Evolutionary conservation across 2,113 vertebrate species (phyloP), one percentile per base, ranked within the genome.

Genomic region (Sebastes fasciatus): DNA sequence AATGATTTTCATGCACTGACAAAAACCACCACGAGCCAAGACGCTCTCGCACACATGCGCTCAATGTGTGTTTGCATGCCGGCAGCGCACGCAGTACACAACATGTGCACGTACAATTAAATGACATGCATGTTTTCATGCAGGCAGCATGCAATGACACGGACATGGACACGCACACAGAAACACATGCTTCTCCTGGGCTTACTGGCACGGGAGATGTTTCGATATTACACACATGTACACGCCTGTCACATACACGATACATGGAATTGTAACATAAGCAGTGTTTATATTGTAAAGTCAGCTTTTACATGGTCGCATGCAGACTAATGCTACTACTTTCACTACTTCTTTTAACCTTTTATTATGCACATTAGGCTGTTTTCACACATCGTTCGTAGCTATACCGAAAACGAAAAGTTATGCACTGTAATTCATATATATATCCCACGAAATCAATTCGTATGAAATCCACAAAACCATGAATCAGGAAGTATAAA

Each of bases 1-100:
- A 93, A 93, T 93, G 67, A 93, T 91, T 91, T 85, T 83, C 84
- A 88, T 88, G 88, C 87, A 49, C 72, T 79, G 73, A 87, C 83
- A 89, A 91, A 34, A 91, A 80, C 65, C 73, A 77, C 74, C 54
- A 74, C 8, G 8, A 82, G 73, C 68, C 80, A 77, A 77, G 72
- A 62, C 16, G 4, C 64, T 74, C 19, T 40, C 76, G 57, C 69
- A 86, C 76, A 77, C 65, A 81, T 66, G 66, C 61, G 16, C 69
- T 77, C 77, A 45, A 45, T 40, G 57, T 69, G 74, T 77, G 62
- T 75, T 51, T 23, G 42, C 64, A 80, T 68, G 76, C 73, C 54
- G 73, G 80, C 83, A 82, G 72, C 57, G 17, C 66, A 61, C 45
- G 34, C 64, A 52, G 46, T 0, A 49, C 19, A 55, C 23, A 17